A percentile compares a stretch with the other conserved stretches of the same genome.
Conservation (phyloP, 2,888 invertebrate genomes). For the Drosophila leonis region DNA sequence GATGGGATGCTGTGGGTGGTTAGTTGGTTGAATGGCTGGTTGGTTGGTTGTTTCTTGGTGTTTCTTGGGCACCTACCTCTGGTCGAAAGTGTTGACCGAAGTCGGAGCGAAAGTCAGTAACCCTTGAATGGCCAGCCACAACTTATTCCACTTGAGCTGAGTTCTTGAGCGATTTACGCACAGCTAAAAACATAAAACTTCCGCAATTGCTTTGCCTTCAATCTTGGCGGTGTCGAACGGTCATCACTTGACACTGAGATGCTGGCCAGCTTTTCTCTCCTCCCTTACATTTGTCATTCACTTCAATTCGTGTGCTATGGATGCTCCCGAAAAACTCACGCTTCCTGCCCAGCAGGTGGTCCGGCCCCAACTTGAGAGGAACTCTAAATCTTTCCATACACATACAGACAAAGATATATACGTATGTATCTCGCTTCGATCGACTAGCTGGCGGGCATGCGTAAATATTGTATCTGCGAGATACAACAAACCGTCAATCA, state of each 20-base stretch:
- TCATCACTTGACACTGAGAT: constrained; percentile 24
- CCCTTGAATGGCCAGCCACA: constrained; percentile 64
- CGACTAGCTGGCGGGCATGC: constrained; percentile 14
- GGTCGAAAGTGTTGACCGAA: constrained; percentile 69
- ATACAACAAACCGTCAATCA: constrained; percentile 80
- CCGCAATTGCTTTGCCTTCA: constrained; percentile 67
- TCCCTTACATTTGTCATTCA: constrained; percentile 59
- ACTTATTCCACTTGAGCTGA: constrained; percentile 80
- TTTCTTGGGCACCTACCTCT: constrained; percentile 24
- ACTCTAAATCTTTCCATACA: constrained; percentile 66
- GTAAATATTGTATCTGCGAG: constrained; percentile 56
- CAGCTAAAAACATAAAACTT: constrained; percentile 80
- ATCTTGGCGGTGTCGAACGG: constrained; percentile 10
- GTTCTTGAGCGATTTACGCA: constrained; percentile 81
- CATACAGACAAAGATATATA: neutral
- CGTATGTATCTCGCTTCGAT: constrained; percentile 8
- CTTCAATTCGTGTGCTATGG: constrained; percentile 1
- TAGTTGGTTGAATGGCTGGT: constrained; percentile 3
- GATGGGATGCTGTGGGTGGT: neutral
- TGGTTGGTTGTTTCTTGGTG: constrained; percentile 29
- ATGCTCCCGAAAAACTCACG: constrained; percentile 26
- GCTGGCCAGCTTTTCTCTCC: constrained; percentile 21
- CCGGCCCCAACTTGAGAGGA: constrained; percentile 58
- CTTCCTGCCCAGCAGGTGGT: constrained; percentile 83
- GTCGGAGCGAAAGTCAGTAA: constrained; percentile 57